Base-by-base conservation (phyloP, 2,888 invertebrate genomes). In the Cantharis rufa region DNA sequence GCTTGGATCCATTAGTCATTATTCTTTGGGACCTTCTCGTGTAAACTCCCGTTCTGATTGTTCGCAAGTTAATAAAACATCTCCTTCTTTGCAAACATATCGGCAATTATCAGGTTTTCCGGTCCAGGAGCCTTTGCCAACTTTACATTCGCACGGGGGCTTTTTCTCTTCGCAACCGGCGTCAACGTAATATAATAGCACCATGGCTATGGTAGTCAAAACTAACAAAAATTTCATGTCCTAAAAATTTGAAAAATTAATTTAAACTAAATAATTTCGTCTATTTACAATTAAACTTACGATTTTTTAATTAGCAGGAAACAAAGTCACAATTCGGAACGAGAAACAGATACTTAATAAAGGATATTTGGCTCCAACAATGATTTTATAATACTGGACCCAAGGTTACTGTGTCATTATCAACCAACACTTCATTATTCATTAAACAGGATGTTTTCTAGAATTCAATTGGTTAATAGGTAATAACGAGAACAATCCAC, bases 31-130 rank as follows among this genome's bases (percentile, higher is more conserved):
- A n/a, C 24, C 15, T 11, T 69, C 28, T 11, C 69, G 69, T 28
- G 21, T 9, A 13, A 15, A 27, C 10, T 27, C 69, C 3, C 13
- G 15, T 28, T 69, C 28, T 24, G 69, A 66, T 70, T 76, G 72
- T 13, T 64, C 69, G 18, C 76, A 76, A 0, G 69, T 73, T 9
- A 76, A 21, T 15, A 72, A n/a, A n/a, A 70, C 72, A 9, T 70
- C 76, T 2, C 72, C 72, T 7, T 62, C 18, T 62, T 76, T 76
- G 15, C 76, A 76, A 18, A 76, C 61, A 73, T 76, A 76, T 28
- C 68, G 27, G 62, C 76, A 76, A 15, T 72, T 72, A 15, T 76
- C 72, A 13, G 76, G 61, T 13, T 69, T 72, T 32, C 72, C 70
- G 4, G 70, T 70, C 76, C 76, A 76, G 13, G 64, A 24, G 1